phyloP scores from a whole-genome alignment of 2,797 vertebrate species.

The Melanotaenia maccullochi region DNA sequence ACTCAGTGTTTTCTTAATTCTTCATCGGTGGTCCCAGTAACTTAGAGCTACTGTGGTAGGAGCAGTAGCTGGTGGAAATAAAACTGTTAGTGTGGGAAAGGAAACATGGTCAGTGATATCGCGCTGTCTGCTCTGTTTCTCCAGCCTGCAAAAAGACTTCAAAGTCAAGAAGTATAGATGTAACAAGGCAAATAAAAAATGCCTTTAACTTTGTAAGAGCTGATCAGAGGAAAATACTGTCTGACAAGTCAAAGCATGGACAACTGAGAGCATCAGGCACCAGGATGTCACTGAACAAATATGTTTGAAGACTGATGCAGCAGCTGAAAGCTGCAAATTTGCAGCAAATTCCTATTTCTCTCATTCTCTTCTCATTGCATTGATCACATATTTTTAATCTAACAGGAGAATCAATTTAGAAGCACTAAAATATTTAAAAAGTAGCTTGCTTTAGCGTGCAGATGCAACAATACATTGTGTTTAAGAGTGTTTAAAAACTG shows the following conservation, averaged over 20 bases:
- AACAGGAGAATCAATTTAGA: too few species aligned
- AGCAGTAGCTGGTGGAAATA: background rate
- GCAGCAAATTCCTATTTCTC: too few species aligned
- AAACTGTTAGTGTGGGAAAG: slow-evolving; percentile 18
- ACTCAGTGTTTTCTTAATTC: slow-evolving; percentile 13
- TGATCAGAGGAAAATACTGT: background rate
- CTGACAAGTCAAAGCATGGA: background rate
- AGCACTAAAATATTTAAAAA: too few species aligned
- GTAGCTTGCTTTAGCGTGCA: too few species aligned
- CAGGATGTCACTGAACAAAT: too few species aligned
- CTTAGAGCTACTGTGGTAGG: slow-evolving; percentile 6
- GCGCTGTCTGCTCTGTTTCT: background rate
- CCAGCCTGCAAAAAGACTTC: background rate
- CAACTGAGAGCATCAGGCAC: background rate
- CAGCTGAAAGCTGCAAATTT: background rate
- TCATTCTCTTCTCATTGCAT: too few species aligned
- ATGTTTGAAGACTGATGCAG: background rate
- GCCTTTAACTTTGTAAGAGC: slow-evolving; percentile 1
- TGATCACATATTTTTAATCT: too few species aligned
- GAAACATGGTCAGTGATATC: background rate
- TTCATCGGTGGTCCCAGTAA: slow-evolving; percentile 4
- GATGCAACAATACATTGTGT: too few species aligned
- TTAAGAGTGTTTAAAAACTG: too few species aligned
- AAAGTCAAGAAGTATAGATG: background rate
- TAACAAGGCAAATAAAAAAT: slow-evolving; percentile 1